Base-by-base conservation (phyloP, 2,888 invertebrate genomes). In the Peribatodes rhomboidaria region DNA sequence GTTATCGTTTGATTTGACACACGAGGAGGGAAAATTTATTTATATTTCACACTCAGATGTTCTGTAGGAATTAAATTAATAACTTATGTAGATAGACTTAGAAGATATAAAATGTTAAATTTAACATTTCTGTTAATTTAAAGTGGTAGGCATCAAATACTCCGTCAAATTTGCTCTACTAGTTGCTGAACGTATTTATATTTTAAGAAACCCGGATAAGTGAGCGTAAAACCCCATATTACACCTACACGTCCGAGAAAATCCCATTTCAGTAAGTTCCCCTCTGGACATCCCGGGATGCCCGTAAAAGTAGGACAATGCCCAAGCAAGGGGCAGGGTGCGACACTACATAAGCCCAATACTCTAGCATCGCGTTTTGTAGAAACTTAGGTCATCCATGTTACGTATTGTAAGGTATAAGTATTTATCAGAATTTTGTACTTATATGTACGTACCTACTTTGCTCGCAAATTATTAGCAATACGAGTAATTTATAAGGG, bases 261-360 rank as follows among this genome's bases (percentile, higher is more conserved):
- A 64, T 42, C 42, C 44, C 55, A 44, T 59, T 64, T 44, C 59
- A 59, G 42, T 49, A 54, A 64, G 41, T 55, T 22, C 41, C 58
- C 46, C 53, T 47, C 35, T 50, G 59, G 59, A 55, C 27, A 33
- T 59, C 55, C 50, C 64, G 37, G 22, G 60, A 55, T 60, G 46
- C 52, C 56, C 33, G 56, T 60, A 60, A 56, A 59, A 65, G 46
- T 65, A 56, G 65, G 60, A 59, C 64, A 65, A 37, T 60, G 47
- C 20, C 27, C 55, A 20, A 14, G 35, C 42, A 42, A 49, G 49
- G 46, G 46, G 35, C 54, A 47, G n/a, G 42, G 54, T 41, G 35
- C 14, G 53, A 58, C 27, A 54, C 14, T 31, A 57, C 37, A 44
- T 65, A 54, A 47, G 53, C 61, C 49, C 57, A 50, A 49, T 42